A percentile compares a stretch with the other conserved stretches of the same genome.
Conservation (phyloP, 2,113 vertebrate species). For the Brienomyrus longianalis region DNA sequence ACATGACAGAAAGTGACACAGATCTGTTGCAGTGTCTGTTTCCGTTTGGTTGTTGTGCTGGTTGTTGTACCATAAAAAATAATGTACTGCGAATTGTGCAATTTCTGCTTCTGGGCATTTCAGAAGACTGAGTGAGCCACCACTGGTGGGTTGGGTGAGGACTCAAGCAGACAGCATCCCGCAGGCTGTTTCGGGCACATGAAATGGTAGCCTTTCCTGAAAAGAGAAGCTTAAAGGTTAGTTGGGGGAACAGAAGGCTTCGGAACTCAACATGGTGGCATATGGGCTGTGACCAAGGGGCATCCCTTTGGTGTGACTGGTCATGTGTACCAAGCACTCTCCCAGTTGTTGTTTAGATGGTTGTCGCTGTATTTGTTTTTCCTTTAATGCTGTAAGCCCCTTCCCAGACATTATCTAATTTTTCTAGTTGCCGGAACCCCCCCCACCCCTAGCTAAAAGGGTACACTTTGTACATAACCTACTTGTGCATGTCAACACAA, state of each 20-base stretch:
- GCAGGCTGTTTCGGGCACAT: background rate
- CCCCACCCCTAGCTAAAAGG: background rate
- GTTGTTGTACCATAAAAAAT: background rate
- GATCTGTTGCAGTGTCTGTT: background rate
- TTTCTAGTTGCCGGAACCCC: background rate
- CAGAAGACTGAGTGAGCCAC: background rate
- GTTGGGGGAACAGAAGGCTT: background rate
- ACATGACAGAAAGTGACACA: background rate
- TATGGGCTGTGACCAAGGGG: slow-evolving; percentile 1
- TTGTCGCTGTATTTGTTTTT: slow-evolving; percentile 18
- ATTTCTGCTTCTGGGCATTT: background rate
- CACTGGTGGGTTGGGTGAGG: background rate
- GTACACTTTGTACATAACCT: slow-evolving; percentile 16
- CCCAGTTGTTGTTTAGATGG: background rate
- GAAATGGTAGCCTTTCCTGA: background rate
- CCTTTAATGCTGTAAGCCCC: slow-evolving; percentile 3
- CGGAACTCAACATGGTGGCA: background rate
- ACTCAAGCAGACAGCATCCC: background rate
- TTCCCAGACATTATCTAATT: background rate
- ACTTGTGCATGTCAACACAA: background rate
- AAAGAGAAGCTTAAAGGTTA: background rate
- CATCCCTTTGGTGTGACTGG: slow-evolving; percentile 49
- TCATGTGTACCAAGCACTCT: slow-evolving; percentile 30
- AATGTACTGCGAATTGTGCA: background rate
- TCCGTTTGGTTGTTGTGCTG: background rate